Evolutionary conservation across 2,888 invertebrate genomes (phyloP).

Genomic region (Syrista parreyssii): DNA sequence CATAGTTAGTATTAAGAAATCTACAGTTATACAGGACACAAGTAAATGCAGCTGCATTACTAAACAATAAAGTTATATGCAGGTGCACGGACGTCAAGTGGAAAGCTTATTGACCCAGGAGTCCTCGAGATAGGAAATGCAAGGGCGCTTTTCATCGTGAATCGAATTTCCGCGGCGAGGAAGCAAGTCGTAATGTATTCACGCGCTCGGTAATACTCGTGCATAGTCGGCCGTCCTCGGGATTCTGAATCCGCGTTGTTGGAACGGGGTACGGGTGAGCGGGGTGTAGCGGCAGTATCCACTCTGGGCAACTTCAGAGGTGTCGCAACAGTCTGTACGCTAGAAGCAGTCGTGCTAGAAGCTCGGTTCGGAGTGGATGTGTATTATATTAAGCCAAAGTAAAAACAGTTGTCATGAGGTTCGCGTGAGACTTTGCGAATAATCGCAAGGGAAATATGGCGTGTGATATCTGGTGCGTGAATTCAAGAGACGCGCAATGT

Average conservation of each 20-base stretch:
- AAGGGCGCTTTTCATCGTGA: too few relatives aligned
- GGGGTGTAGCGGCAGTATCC: background rate
- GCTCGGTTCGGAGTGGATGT: conserved; percentile 1
- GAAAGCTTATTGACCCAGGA: too few relatives aligned
- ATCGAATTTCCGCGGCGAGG: background rate
- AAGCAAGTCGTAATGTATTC: too few relatives aligned
- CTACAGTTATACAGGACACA: too few relatives aligned
- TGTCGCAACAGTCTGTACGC: conserved; percentile 35
- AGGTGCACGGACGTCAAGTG: too few relatives aligned
- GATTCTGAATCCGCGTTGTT: background rate
- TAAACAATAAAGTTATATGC: too few relatives aligned
- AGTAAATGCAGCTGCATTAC: too few relatives aligned
- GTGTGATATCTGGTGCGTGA: conserved; percentile 49
- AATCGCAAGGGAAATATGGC: conserved; percentile 45
- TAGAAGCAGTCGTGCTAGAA: conserved; percentile 6
- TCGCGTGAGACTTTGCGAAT: conserved; percentile 38
- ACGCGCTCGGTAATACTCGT: conserved; percentile 4
- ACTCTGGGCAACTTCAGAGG: conserved; percentile 25
- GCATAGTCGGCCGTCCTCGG: conserved; percentile 16
- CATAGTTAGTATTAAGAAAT: too few relatives aligned
- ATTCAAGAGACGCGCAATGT: conserved; percentile 21
- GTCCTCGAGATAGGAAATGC: too few relatives aligned
- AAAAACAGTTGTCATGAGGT: conserved; percentile 40
- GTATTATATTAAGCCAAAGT: conserved; percentile 24
- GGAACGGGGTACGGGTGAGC: conserved; percentile 13